Base-by-base conservation (phyloP, 2,113 vertebrate genomes). In the Amblyornis subalaris region DNA sequence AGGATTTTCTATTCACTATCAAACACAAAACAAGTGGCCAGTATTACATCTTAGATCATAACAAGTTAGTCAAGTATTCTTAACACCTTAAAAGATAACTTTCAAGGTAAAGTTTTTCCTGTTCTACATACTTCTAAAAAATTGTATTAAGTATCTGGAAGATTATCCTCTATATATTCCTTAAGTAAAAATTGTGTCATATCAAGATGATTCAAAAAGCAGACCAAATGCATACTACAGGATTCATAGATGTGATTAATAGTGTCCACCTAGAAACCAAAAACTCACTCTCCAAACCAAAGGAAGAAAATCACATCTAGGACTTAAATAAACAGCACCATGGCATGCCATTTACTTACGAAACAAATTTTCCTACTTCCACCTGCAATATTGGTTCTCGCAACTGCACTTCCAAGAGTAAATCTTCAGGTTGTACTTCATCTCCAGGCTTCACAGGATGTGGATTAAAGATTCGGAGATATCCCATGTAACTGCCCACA, bases 291-390 rank as follows among this genome's bases (percentile, higher is more conserved):
- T 35, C 18, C 50, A 57, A 90, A 91, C 36, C 38, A 45, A 81
- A 77, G n/a, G 38, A 60, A 89, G n/a, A 45, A 67, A 80, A 53
- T 40, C 16, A 50, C 19, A 71, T 23, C 21, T 40, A 80, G 83
- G 12, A 61, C 13, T 83, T 81, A 74, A 80, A 65, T 7, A 45
- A 93, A 48, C 10, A 80, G 31, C 29, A 92, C 40, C 47, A 38
- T 2, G 36, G 17, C 13, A 65, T 40, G 35, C 6, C 57, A 45
- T 91, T 86, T 94, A 99, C 99, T 99, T 98, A 99, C 99, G 99
- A 99, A 96, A 99, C 99, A 91, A 99, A 99, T 97, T 98, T 99
- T 75, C 99, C 99, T 64, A 99, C 98, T 98, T 99, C 99, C 95
- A 99, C 98, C 91, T 99, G 99, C 78, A 99, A 95, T 96, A 99